These are phyloP conservation scores for Coelogynopora nodosa DNA, from an alignment of 2,888 invertebrate genomes.

Conservation along the genomic window DNA sequence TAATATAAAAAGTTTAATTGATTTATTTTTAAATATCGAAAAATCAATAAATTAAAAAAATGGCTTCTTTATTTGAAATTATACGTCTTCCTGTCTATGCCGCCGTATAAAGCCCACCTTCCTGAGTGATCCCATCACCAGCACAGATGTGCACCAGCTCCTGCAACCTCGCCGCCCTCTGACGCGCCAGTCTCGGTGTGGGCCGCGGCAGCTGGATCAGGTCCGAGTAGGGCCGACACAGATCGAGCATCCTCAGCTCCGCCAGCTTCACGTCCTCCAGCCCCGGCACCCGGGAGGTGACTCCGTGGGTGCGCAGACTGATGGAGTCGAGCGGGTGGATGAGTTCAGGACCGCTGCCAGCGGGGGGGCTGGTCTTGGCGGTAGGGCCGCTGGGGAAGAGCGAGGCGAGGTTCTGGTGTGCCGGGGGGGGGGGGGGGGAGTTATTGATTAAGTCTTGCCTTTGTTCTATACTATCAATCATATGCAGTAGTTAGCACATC, in stretches of 20 bases:
- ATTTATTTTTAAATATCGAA: no score
- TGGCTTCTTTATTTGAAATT: no score
- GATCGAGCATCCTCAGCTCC: constrained; percentile 54
- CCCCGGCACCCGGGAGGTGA: not conserved
- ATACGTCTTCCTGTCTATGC: no score
- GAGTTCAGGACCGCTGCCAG: not conserved
- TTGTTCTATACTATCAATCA: no score
- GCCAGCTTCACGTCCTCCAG: constrained; percentile 48
- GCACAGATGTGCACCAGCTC: constrained; percentile 59
- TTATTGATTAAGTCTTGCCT: no score
- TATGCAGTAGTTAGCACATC: no score
- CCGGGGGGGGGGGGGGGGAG: not conserved
- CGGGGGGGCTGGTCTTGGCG: not conserved
- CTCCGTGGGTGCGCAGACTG: constrained; percentile 51
- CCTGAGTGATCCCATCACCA: constrained; percentile 53
- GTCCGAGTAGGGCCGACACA: constrained; percentile 49
- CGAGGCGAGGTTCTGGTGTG: not conserved
- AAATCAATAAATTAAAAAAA: no score
- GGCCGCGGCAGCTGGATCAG: constrained; percentile 52
- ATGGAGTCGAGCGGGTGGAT: constrained; percentile 54
- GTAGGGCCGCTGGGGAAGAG: not conserved
- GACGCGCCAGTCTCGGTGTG: constrained; percentile 55
- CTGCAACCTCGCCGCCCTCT: constrained; percentile 57
- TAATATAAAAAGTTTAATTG: no score
- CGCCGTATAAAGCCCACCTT: constrained; percentile 55